phyloP scores from a whole-genome alignment of 35 echinoderm and acorn worm species.

The Holothuria glaberrima region DNA sequence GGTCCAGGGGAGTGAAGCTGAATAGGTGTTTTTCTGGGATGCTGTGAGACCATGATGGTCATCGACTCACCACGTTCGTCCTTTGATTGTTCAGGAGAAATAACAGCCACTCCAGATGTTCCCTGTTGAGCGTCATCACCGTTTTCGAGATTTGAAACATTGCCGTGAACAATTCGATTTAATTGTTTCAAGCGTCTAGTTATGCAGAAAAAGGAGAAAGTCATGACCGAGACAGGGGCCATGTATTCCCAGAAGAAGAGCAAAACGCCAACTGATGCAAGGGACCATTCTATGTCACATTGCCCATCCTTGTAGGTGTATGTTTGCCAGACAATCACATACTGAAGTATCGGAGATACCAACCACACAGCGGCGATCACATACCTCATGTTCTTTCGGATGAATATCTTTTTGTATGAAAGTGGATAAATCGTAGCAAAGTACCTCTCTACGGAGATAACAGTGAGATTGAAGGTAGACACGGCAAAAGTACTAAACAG shows the following conservation, averaged over 20 bases:
- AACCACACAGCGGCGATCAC: slow-evolving; percentile 20
- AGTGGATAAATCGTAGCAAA: slow-evolving; percentile 38
- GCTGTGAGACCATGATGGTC: not conserved
- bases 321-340: not conserved
- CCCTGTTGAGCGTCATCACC: not conserved
- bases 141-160: not conserved
- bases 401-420: slow-evolving; percentile 20
- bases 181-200: not conserved
- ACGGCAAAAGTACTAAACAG: slow-evolving; percentile 42
- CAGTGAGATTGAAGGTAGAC: slow-evolving; percentile 56
- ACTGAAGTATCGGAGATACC: slow-evolving; percentile 44
- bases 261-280: slow-evolving; percentile 18
- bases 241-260: slow-evolving; percentile 60
- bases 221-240: slow-evolving; percentile 50
- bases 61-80: not conserved
- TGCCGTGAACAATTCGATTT: not conserved
- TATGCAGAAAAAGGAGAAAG: slow-evolving; percentile 28
- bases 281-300: not conserved
- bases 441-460: slow-evolving; percentile 56
- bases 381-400: not conserved
- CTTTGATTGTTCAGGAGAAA: not conserved
- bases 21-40: not conserved
- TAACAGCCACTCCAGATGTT: too few species aligned
- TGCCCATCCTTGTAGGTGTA: not conserved
- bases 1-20: not conserved